phyloP scores from a whole-genome alignment of 1,140 invertebrate species.

The Sitophilus oryzae region DNA sequence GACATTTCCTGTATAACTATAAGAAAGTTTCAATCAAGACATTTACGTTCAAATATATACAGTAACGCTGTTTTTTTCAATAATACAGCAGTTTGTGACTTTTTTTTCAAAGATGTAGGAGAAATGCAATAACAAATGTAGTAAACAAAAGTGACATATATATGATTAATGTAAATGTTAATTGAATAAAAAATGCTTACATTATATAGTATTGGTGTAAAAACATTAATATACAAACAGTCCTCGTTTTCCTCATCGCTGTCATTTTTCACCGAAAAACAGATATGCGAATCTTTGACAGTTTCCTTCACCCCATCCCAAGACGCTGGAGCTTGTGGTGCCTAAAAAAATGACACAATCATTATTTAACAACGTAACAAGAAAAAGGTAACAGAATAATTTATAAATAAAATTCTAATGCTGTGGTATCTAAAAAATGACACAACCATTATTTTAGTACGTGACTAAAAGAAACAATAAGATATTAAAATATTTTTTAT shows the following conservation, averaged over 20 bases:
- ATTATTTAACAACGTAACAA: neutral
- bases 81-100: too few relatives aligned
- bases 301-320: conserved; percentile 13
- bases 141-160: too few relatives aligned
- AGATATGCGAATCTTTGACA: conserved; percentile 7
- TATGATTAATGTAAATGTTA: neutral
- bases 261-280: conserved; percentile 17
- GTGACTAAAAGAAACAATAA: too few relatives aligned
- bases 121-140: too few relatives aligned
- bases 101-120: too few relatives aligned
- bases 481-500: neutral
- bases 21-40: too few relatives aligned
- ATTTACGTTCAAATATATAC: too few relatives aligned
- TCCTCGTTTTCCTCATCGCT: conserved; percentile 19
- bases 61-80: too few relatives aligned
- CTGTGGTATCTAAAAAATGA: conserved; percentile 9
- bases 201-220: neutral
- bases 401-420: too few relatives aligned
- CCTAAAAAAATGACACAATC: conserved; percentile 1
- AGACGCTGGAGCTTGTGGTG: conserved; percentile 1
- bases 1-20: too few relatives aligned
- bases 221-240: conserved; percentile 16
- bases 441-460: neutral
- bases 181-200: neutral
- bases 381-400: too few relatives aligned